Evolutionary conservation across 2,797 vertebrate genomes (phyloP).

Genomic region (Emydoidea blandingii): DNA sequence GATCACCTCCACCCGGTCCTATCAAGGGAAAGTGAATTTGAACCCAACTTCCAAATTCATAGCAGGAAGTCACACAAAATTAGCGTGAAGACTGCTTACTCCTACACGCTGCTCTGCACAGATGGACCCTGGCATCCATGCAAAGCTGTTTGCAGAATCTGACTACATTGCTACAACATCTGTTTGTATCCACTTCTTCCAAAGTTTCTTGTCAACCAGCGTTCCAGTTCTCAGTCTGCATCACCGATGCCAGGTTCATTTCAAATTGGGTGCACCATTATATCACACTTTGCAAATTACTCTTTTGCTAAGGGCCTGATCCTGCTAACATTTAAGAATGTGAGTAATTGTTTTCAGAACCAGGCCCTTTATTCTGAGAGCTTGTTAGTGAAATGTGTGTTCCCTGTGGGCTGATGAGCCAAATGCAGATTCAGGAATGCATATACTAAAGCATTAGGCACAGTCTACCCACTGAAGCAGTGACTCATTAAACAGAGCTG

Average conservation of each 20-base stretch:
- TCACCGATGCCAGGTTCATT: neutral
- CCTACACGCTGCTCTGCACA: neutral
- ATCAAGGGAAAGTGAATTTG: neutral
- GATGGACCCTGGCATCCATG: conserved; percentile 28
- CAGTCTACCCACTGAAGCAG: conserved; percentile 25
- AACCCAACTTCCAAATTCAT: neutral
- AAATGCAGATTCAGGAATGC: conserved; percentile 43
- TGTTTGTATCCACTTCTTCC: neutral
- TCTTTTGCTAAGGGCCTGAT: neutral
- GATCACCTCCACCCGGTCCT: neutral
- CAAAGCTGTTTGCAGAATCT: conserved; percentile 23
- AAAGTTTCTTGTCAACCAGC: neutral
- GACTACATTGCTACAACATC: conserved; percentile 56
- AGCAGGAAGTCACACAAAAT: neutral
- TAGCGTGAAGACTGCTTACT: neutral
- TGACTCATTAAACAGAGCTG: neutral
- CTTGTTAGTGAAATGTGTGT: neutral
- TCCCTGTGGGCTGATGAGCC: conserved; percentile 2
- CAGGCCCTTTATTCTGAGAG: neutral
- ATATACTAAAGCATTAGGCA: conserved; percentile 1
- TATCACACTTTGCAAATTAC: neutral
- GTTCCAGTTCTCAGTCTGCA: neutral
- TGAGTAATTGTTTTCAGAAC: neutral
- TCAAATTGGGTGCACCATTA: rapidly evolving
- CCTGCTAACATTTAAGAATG: neutral